phyloP scores from a whole-genome alignment of 2,797 vertebrate genomes.

The Melanotaenia nigrans region DNA sequence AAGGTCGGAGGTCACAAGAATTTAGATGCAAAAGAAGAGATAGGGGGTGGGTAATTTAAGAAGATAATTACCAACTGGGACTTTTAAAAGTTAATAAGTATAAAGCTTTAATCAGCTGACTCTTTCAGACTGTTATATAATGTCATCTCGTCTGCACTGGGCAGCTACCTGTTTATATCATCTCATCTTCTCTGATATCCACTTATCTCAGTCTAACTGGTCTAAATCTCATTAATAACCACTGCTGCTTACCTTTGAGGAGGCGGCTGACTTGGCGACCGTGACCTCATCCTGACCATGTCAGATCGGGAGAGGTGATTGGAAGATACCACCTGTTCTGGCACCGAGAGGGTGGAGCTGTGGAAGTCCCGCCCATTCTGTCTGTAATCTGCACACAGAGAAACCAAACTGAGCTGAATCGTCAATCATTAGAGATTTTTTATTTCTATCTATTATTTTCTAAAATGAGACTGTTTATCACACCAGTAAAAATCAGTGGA shows the following conservation, averaged over 20 bases:
- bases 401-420: not conserved
- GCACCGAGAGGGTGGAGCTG: slow-evolving; percentile 94
- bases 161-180: not conserved
- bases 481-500: not conserved
- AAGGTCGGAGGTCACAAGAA: slow-evolving; percentile 34
- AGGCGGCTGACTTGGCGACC: slow-evolving; percentile 92
- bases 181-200: not conserved
- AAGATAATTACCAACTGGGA: not conserved
- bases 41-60: not conserved
- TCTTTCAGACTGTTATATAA: not conserved
- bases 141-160: not conserved
- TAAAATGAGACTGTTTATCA: not conserved
- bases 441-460: not conserved
- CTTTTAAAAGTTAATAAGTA: not conserved
- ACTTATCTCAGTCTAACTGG: not conserved
- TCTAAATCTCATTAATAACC: not conserved
- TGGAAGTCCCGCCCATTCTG: slow-evolving; percentile 92
- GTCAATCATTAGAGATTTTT: not conserved
- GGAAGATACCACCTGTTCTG: slow-evolving; percentile 93
- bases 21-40: not conserved
- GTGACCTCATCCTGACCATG: slow-evolving; percentile 88
- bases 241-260: slow-evolving; percentile 87
- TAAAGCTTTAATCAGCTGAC: not conserved
- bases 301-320: slow-evolving; percentile 89
- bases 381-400: slow-evolving; percentile 85